Evolutionary conservation across 2,113 vertebrate species (phyloP).

Genomic region (Campylorhamphus procurvoides): DNA sequence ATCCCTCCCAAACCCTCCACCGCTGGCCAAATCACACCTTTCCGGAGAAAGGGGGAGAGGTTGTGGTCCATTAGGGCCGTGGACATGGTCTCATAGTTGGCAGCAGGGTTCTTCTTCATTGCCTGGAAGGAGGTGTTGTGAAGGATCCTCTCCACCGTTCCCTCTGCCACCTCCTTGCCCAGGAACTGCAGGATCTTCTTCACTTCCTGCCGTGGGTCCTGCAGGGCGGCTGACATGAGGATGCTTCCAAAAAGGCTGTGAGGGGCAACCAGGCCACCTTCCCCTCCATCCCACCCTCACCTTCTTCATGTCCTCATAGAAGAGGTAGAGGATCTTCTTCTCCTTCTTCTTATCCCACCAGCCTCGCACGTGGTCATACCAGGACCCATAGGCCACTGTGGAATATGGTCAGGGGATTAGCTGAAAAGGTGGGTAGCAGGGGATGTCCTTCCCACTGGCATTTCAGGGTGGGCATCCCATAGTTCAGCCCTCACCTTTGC

Average conservation of each 20-base stretch:
- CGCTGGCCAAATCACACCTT: not conserved
- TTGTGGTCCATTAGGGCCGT: conserved; percentile 33
- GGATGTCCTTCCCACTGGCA: fast-evolving
- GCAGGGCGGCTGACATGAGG: not conserved
- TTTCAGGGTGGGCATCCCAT: not conserved
- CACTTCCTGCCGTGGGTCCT: conserved; percentile 73
- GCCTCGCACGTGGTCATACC: conserved; percentile 79
- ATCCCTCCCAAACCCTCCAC: not conserved
- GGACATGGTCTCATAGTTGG: conserved; percentile 72
- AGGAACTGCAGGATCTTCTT: conserved; percentile 76
- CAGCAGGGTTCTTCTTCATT: conserved; percentile 78
- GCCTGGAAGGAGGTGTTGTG: conserved; percentile 73
- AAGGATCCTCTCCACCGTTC: conserved; percentile 60
- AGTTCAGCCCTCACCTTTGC: conserved; percentile 47
- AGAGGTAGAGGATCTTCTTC: conserved; percentile 78
- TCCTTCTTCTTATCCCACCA: conserved; percentile 84
- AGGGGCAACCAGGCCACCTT: fast-evolving
- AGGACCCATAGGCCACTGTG: conserved; percentile 79
- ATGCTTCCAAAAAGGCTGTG: not conserved
- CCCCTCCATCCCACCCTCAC: conserved; percentile 52
- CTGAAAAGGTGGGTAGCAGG: fast-evolving
- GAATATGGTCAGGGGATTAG: not conserved
- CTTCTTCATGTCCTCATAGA: conserved; percentile 85
- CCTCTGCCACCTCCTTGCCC: conserved; percentile 63
- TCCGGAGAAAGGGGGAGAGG: conserved; percentile 66